A percentile compares a stretch with the other conserved stretches of the same genome.
phyloP scores from a whole-genome alignment of 2,888 invertebrate species.

The Trachelus iudaicus region DNA sequence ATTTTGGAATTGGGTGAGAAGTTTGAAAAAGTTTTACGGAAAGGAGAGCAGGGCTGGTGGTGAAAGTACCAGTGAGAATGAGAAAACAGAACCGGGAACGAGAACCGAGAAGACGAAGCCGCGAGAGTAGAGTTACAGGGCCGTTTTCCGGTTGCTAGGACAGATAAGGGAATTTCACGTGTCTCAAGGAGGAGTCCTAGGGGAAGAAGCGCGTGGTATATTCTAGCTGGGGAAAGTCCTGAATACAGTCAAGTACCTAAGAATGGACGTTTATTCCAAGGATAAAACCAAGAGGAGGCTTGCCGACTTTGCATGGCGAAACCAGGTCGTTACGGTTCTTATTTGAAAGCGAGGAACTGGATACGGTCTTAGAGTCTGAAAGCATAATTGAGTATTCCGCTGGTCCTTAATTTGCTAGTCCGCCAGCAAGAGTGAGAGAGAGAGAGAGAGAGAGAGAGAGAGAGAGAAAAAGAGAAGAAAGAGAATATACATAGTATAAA shows the following conservation, averaged over 20 bases:
- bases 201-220: neutral
- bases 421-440: neutral
- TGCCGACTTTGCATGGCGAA: neutral
- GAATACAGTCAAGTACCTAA: neutral
- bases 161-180: neutral
- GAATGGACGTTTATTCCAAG: neutral
- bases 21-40: neutral
- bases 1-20: neutral
- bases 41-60: neutral
- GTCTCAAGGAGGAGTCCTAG: neutral
- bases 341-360: neutral
- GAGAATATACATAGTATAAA: neutral
- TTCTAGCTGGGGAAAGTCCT: neutral
- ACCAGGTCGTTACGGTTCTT: neutral
- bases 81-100: neutral
- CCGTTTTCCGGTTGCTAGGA: neutral
- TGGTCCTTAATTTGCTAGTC: neutral
- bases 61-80: neutral
- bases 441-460: neutral
- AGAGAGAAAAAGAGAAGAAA: no score
- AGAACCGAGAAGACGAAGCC: neutral
- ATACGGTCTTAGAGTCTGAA: neutral
- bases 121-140: neutral
- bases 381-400: neutral
- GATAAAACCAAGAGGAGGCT: neutral